Evolutionary conservation across 2,113 vertebrate genomes (phyloP).

Genomic region (Phylloscopus trochilus): DNA sequence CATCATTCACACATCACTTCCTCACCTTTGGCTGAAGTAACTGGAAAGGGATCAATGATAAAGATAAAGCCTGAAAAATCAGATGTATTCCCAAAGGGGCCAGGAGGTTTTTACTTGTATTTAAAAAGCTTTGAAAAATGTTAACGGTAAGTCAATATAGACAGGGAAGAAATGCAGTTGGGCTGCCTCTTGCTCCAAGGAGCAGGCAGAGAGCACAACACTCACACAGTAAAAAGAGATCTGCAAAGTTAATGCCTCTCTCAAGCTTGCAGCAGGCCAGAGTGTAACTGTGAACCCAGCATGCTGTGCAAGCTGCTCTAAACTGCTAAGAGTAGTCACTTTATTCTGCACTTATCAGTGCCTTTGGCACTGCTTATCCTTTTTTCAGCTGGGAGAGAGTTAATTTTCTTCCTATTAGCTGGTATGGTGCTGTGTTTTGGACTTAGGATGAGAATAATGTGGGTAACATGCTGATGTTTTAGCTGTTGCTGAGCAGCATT

Average conservation of each 20-base stretch:
- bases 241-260: background rate
- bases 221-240: background rate
- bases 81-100: background rate
- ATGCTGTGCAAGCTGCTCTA: background rate
- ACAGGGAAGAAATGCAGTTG: background rate
- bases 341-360: background rate
- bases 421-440: background rate
- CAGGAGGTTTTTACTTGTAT: background rate
- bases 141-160: background rate
- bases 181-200: background rate
- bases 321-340: background rate
- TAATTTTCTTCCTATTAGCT: background rate
- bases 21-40: slow-evolving; percentile 14
- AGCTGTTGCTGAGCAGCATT: background rate
- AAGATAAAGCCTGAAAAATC: slow-evolving; percentile 36
- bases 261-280: background rate
- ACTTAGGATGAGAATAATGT: background rate
- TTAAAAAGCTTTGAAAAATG: slow-evolving; percentile 18
- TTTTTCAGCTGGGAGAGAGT: background rate
- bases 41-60: slow-evolving; percentile 5
- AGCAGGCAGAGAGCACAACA: background rate
- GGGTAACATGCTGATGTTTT: background rate
- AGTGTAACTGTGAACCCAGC: background rate
- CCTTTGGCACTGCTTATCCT: background rate
- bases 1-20: slow-evolving; percentile 8